Conservation (phyloP, 2,888 invertebrate species). For the Ptilodon capucinus region DNA sequence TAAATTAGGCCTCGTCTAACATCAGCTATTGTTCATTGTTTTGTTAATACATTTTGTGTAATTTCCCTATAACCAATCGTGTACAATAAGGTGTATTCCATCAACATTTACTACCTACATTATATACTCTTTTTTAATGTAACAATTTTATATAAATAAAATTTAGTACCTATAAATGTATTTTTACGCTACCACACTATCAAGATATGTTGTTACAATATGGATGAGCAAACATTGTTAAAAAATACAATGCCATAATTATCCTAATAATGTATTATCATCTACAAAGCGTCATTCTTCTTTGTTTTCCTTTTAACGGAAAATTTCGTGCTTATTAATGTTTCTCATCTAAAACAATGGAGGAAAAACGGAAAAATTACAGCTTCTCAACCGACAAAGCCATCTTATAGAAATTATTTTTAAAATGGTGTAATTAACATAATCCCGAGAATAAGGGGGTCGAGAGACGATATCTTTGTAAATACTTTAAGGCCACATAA, state of each 20-base stretch:
- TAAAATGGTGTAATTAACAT: conserved; percentile 15
- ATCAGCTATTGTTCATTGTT: too few species aligned
- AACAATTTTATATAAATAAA: too few species aligned
- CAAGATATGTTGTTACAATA: too few species aligned
- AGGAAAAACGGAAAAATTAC: conserved; percentile 3
- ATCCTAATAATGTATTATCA: neutral
- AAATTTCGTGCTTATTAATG: conserved; percentile 1
- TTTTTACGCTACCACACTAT: too few species aligned
- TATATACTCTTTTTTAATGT: too few species aligned
- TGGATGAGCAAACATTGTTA: neutral
- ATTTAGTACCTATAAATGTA: too few species aligned
- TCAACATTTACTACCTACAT: too few species aligned
- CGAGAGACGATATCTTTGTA: conserved; percentile 7
- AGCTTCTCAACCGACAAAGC: conserved; percentile 3
- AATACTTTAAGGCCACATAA: conserved; percentile 7
- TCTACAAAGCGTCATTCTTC: neutral
- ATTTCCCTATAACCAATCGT: too few species aligned
- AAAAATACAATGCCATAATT: neutral
- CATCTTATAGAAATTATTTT: conserved; percentile 17
- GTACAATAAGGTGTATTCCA: too few species aligned
- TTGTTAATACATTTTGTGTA: too few species aligned
- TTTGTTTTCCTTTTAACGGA: neutral
- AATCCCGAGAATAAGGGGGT: conserved; percentile 11
- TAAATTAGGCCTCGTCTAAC: too few species aligned
- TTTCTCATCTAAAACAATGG: conserved; percentile 7